A percentile compares a stretch with the other conserved stretches of the same genome.
phyloP scores from a whole-genome alignment of 2,797 vertebrate genomes.

The Hipposideros larvatus region DNA sequence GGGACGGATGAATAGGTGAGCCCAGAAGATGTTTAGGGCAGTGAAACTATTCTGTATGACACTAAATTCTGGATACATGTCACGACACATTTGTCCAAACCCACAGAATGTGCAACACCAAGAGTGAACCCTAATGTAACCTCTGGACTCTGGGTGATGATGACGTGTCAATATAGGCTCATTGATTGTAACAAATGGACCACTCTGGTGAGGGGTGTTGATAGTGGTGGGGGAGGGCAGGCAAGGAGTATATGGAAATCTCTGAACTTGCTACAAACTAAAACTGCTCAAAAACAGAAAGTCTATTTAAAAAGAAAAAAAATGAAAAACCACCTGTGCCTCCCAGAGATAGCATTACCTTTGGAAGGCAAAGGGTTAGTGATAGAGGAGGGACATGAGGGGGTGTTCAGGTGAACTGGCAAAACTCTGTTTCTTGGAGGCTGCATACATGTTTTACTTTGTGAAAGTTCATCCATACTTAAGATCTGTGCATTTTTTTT shows the following conservation, averaged over 20 bases:
- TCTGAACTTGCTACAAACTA: not conserved
- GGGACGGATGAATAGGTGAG: not conserved
- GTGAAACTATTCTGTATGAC: not conserved
- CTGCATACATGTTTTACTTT: no score
- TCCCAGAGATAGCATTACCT: not conserved
- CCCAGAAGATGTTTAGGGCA: not conserved
- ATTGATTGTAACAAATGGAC: not conserved
- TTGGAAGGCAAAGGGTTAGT: not conserved
- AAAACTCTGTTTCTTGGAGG: no score
- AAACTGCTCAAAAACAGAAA: not conserved
- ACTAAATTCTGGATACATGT: fast-evolving
- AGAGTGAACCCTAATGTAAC: not conserved
- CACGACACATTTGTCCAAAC: not conserved
- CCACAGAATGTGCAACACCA: not conserved
- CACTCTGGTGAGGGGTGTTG: not conserved
- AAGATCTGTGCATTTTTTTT: no score
- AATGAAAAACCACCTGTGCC: not conserved
- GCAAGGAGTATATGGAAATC: no score
- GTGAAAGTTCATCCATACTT: no score
- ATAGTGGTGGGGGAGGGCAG: fast-evolving
- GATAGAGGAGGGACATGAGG: no score
- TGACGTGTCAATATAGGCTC: fast-evolving
- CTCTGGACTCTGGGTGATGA: not conserved
- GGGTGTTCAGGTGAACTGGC: not conserved
- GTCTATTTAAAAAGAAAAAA: not conserved